These are phyloP conservation scores for Micrasema minimum DNA, from an alignment of 1,140 invertebrate genomes.

Conservation along the genomic window DNA sequence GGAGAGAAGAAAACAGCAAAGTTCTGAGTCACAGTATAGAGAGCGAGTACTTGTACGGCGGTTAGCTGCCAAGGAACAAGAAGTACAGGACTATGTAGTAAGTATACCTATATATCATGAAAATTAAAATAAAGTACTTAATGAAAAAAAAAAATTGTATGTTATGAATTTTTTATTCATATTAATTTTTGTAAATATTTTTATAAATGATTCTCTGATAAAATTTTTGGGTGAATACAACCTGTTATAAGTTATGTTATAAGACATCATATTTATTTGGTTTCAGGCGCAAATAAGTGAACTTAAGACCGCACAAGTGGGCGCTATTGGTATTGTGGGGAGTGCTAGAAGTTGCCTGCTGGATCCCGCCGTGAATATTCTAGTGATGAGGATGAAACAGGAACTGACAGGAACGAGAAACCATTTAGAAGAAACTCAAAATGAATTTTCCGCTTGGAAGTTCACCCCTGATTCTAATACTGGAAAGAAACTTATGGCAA, in stretches of 20 bases:
- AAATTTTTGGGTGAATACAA: no score
- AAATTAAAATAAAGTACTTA: background rate
- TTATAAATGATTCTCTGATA: no score
- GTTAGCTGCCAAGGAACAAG: slow-evolving; percentile 94
- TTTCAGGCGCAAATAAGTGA: slow-evolving; percentile 90
- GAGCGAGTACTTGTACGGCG: slow-evolving; percentile 92
- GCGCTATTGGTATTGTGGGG: slow-evolving; percentile 67
- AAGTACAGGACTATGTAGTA: slow-evolving; percentile 95
- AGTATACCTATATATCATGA: slow-evolving; percentile 60
- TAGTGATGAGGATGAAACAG: slow-evolving; percentile 91
- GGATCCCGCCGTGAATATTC: slow-evolving; percentile 95
- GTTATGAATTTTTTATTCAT: no score
- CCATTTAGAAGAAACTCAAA: slow-evolving; percentile 96
- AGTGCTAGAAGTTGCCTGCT: slow-evolving; percentile 85
- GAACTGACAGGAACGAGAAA: slow-evolving; percentile 90
- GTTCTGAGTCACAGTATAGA: slow-evolving; percentile 84
- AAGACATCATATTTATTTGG: no score
- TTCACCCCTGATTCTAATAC: slow-evolving; percentile 98
- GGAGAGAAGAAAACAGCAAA: slow-evolving; percentile 84
- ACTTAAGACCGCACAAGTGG: slow-evolving; percentile 84
- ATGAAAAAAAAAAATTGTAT: no score
- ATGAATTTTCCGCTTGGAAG: slow-evolving; percentile 98
- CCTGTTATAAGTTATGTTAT: no score
- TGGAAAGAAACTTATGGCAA: slow-evolving; percentile 97
- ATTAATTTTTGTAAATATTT: no score